phyloP scores from a whole-genome alignment of 2,888 invertebrate genomes.

The Athetis lepigone region DNA sequence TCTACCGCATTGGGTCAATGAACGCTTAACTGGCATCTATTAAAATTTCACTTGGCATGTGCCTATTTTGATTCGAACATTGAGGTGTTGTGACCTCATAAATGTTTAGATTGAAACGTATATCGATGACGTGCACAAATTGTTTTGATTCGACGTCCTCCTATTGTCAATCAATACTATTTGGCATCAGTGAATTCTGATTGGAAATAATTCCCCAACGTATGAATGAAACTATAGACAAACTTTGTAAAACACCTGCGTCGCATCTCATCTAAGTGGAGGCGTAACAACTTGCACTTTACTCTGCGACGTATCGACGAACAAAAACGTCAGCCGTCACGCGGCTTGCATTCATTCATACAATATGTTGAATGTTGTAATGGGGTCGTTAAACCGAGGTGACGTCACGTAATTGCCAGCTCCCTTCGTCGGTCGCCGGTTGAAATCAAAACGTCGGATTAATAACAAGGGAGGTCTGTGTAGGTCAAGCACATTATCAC shows the following conservation, averaged over 20 bases:
- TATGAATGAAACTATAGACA: constrained; percentile 29
- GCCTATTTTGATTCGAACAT: constrained; percentile 67
- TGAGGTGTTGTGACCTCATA: constrained; percentile 37
- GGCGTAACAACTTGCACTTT: constrained; percentile 68
- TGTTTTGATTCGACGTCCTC: constrained; percentile 20
- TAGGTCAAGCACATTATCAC: constrained; percentile 89
- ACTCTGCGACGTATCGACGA: constrained; percentile 70
- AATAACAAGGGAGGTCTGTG: constrained; percentile 88
- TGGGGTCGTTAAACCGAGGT: constrained; percentile 89
- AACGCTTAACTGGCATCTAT: constrained; percentile 79
- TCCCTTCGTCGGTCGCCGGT: constrained; percentile 86
- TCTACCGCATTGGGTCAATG: constrained; percentile 77
- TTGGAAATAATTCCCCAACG: constrained; percentile 11
- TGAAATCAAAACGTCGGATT: constrained; percentile 89
- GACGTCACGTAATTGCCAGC: constrained; percentile 90
- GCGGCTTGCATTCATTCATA: constrained; percentile 89
- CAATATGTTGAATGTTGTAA: constrained; percentile 88
- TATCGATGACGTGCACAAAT: constrained; percentile 35
- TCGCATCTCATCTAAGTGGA: constrained; percentile 34
- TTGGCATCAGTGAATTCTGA: constrained; percentile 36
- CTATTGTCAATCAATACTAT: constrained; percentile 20
- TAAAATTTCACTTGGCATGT: constrained; percentile 78
- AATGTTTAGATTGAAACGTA: constrained; percentile 40
- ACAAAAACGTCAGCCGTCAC: constrained; percentile 87
- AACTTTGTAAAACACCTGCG: constrained; percentile 42